phyloP scores from a whole-genome alignment of 1,140 invertebrate genomes.

The Cotesia typhae region DNA sequence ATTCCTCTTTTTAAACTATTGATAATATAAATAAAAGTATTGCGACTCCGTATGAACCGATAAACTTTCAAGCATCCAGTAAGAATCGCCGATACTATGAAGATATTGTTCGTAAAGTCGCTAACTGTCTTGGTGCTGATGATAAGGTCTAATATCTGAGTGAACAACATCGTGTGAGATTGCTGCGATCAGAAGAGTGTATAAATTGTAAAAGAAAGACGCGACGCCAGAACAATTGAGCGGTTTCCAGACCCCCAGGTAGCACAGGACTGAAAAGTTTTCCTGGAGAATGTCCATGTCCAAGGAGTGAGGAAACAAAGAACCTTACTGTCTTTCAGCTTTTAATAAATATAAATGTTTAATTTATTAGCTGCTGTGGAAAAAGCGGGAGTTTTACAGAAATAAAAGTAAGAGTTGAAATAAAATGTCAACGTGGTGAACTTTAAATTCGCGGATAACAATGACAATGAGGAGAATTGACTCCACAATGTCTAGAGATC shows the following conservation, averaged over 20 bases:
- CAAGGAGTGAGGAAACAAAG: too few relatives aligned
- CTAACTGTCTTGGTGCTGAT: neutral
- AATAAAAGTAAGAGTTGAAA: too few relatives aligned
- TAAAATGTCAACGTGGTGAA: neutral
- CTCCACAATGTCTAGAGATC: too few relatives aligned
- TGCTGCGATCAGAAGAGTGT: neutral
- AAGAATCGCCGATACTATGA: neutral
- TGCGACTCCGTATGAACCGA: neutral
- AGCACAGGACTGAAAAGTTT: neutral
- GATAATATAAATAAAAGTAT: neutral
- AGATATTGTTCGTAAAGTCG: neutral
- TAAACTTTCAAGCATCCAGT: neutral
- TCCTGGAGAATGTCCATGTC: neutral
- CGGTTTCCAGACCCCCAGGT: constrained; percentile 3
- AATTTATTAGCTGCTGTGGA: too few relatives aligned
- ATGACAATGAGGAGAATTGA: neutral
- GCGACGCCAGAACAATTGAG: neutral
- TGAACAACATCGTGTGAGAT: neutral
- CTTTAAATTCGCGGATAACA: neutral
- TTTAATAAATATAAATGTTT: too few relatives aligned
- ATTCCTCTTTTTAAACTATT: neutral
- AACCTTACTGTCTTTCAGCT: too few relatives aligned
- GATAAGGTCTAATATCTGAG: neutral
- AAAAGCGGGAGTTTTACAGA: too few relatives aligned
- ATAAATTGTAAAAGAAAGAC: neutral